Conservation (phyloP, 1,140 invertebrate genomes). For the Parasteatoda tepidariorum region DNA sequence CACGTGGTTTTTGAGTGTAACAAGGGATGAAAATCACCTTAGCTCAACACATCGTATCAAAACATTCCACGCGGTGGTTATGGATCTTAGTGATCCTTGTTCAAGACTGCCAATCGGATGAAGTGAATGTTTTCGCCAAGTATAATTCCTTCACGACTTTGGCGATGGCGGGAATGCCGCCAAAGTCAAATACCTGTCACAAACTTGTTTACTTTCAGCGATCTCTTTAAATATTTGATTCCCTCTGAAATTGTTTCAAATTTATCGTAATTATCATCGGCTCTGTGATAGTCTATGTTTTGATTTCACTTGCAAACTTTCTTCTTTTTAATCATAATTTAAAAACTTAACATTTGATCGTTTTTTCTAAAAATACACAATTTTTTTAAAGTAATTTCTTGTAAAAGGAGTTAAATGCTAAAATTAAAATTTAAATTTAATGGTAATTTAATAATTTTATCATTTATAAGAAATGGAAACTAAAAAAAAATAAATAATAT, state of each 20-base stretch:
- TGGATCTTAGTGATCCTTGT: slow-evolving; percentile 4
- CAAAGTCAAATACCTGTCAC: slow-evolving; percentile 19
- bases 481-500: too few species aligned
- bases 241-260: not conserved
- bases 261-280: too few species aligned
- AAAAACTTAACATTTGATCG: too few species aligned
- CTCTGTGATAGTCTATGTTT: too few species aligned
- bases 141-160: not conserved
- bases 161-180: slow-evolving; percentile 13
- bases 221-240: not conserved
- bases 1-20: slow-evolving; percentile 1
- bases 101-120: slow-evolving; percentile 4
- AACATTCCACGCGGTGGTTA: slow-evolving; percentile 5
- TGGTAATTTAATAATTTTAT: too few species aligned
- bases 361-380: too few species aligned
- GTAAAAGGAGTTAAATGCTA: too few species aligned
- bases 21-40: not conserved
- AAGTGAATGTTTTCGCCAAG: slow-evolving; percentile 25
- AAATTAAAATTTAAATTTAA: too few species aligned
- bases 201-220: not conserved
- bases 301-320: too few species aligned
- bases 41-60: not conserved
- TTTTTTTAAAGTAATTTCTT: too few species aligned
- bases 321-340: too few species aligned
- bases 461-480: too few species aligned